phyloP scores from a whole-genome alignment of 1,140 invertebrate genomes.

The Saccostrea cuccullata region DNA sequence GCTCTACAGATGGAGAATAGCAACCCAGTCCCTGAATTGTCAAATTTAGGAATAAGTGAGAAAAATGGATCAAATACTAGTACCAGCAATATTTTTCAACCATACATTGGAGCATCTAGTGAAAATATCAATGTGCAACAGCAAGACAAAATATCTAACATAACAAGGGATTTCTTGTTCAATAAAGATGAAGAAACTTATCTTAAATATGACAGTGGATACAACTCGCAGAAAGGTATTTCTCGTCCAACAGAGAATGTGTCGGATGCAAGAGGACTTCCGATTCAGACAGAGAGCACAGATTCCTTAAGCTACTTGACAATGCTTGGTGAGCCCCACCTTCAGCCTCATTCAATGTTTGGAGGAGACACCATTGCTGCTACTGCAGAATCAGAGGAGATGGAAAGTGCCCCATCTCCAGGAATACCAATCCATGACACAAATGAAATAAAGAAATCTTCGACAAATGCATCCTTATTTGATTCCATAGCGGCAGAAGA shows the following conservation, averaged over 20 bases:
- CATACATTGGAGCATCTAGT: background rate
- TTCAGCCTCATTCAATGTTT: background rate
- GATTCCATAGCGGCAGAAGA: background rate
- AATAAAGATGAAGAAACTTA: background rate
- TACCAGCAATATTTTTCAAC: background rate
- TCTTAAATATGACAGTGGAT: background rate
- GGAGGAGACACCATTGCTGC: background rate
- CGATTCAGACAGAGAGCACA: background rate
- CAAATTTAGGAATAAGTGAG: background rate
- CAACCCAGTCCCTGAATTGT: background rate
- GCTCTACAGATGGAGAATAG: background rate
- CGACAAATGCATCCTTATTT: background rate
- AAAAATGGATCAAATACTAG: background rate
- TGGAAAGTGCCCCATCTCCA: background rate
- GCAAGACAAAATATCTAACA: background rate
- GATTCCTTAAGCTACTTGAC: constrained; percentile 10
- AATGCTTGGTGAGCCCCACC: background rate
- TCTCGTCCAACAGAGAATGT: background rate
- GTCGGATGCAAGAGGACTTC: background rate
- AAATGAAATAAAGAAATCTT: background rate
- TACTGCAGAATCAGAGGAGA: background rate
- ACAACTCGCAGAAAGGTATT: background rate
- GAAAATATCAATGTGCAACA: background rate
- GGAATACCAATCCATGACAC: background rate
- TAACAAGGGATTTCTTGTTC: background rate